A percentile compares a stretch with the other conserved stretches of the same genome.
phyloP scores from a whole-genome alignment of 2,888 invertebrate species.

The Miltochrista miniata region DNA sequence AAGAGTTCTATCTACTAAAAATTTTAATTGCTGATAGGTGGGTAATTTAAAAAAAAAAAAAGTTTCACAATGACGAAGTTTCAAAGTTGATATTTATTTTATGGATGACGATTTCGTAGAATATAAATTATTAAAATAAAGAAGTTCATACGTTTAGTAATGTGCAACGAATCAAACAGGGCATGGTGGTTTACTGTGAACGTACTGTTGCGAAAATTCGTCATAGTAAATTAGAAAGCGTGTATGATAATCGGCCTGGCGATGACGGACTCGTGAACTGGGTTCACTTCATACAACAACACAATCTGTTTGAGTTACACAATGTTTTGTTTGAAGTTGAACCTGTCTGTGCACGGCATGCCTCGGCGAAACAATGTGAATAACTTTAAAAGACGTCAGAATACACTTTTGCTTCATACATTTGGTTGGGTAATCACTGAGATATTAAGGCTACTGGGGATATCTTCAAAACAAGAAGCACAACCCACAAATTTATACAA shows the following conservation, averaged over 20 bases:
- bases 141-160: conserved; percentile 19
- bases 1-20: no score
- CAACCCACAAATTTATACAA: conserved; percentile 22
- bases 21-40: no score
- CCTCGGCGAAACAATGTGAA: conserved; percentile 8
- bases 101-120: not conserved
- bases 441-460: not conserved
- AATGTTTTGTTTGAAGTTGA: conserved; percentile 21
- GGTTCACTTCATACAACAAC: conserved; percentile 25
- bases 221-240: conserved; percentile 79
- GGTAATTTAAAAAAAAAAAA: no score
- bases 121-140: conserved; percentile 17
- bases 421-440: not conserved
- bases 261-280: conserved; percentile 36
- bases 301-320: conserved; percentile 27
- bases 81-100: not conserved
- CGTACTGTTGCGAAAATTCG: conserved; percentile 63
- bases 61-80: no score
- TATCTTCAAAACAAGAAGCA: conserved; percentile 12
- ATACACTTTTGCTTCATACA: not conserved
- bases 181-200: conserved; percentile 45
- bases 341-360: conserved; percentile 10
- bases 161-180: conserved; percentile 46
- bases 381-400: not conserved
- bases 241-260: conserved; percentile 50